Base-by-base conservation (phyloP, 2,888 invertebrate genomes). In the Thereva nobilitata region DNA sequence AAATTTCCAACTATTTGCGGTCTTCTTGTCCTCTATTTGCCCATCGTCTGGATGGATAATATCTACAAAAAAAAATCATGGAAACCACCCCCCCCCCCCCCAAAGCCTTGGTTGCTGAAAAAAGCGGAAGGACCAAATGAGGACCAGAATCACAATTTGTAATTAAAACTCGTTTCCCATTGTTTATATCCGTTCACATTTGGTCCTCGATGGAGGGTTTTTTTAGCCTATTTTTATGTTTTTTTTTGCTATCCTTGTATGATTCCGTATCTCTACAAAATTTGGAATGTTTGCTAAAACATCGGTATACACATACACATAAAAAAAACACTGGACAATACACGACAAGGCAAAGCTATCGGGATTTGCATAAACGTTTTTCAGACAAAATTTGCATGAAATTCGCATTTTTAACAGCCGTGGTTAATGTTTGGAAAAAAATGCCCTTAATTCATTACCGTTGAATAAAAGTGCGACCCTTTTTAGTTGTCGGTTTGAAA, bases 101-200 rank as follows among this genome's bases (percentile, higher is more conserved):
- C 1, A 1, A 23, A 23, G 1, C 23, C 23, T 23, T 23, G 23
- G 23, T 23, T 23, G 23, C 23, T 23, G 23, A 23, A 23, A 23
- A 23, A 23, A 23, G 34, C 23, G 41, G 55, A 55, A 55, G 38
- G 55, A 41, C 37, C 55, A 23, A 40, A 23, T 37, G 23, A 55
- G 38, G 40, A 55, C 41, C 52, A 52, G 37, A 38, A 23, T 34
- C 8, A 53, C 55, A 55, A 55, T 55, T 55, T 55, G 55, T 55
- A 55, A 55, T 55, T 55, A 55, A 55, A 55, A 55, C 55, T 55
- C 55, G 55, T 55, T 55, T 55, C 40, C 55, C 55, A 55, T 42
- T 55, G 55, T 38, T 55, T 55, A 41, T 41, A 44, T n/a, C 8
- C 44, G n/a, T 44, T 44, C 44, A 44, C 44, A 44, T 44, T 44